These are phyloP conservation scores for Epirrhoe tristata DNA, from an alignment of 2,888 invertebrate genomes.

Conservation along the genomic window DNA sequence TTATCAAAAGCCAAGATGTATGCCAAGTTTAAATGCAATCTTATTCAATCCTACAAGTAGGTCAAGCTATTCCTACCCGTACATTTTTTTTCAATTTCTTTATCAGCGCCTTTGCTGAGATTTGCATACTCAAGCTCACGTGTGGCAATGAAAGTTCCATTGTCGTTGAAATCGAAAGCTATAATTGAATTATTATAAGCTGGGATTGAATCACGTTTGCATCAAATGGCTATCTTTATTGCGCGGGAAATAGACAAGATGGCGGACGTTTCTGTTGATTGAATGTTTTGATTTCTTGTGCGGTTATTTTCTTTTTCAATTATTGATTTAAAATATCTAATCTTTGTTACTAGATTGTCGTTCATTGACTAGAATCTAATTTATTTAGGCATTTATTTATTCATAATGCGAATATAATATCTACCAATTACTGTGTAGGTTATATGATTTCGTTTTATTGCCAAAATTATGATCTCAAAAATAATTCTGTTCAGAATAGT, in stretches of 20 bases:
- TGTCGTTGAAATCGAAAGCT: constrained; percentile 41
- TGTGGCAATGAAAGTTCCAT: constrained; percentile 26
- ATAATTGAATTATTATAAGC: constrained; percentile 36
- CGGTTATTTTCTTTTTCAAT: not conserved
- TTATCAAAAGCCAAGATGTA: too few species aligned
- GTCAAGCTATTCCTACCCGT: not conserved
- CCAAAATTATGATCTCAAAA: not conserved
- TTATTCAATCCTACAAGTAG: not conserved
- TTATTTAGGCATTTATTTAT: too few species aligned
- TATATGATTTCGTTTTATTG: too few species aligned
- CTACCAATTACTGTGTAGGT: too few species aligned
- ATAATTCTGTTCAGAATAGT: not conserved
- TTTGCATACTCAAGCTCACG: constrained; percentile 21
- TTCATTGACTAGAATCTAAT: too few species aligned
- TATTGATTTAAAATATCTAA: not conserved
- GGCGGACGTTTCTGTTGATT: not conserved
- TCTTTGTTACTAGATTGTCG: too few species aligned
- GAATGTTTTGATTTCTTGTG: not conserved
- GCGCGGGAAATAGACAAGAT: not conserved
- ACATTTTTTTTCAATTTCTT: not conserved
- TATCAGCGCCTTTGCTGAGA: not conserved
- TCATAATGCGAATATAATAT: too few species aligned
- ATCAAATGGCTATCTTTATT: constrained; percentile 11
- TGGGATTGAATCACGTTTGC: constrained; percentile 38
- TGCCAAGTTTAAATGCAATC: not conserved